Percentiles rank a stretch among this genome's conserved stretches.
Evolutionary conservation across 2,888 invertebrate genomes (phyloP).

Genomic region (Lumbricus terrestris): DNA sequence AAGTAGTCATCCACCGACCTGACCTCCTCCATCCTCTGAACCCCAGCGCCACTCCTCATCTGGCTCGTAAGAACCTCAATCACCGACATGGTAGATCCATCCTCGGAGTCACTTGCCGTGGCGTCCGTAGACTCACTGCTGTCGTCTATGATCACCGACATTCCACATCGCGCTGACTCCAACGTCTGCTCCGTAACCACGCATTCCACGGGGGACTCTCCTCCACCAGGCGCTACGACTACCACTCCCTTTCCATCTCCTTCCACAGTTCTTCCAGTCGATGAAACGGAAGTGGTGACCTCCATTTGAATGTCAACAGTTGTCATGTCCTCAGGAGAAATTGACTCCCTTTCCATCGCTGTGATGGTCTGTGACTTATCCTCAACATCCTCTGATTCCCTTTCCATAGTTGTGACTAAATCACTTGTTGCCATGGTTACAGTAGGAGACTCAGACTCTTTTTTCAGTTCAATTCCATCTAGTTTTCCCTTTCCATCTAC

Average conservation of each 20-base stretch:
- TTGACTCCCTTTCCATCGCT: neutral
- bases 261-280: neutral
- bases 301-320: too few relatives aligned
- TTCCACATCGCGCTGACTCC: neutral
- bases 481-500: neutral
- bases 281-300: too few relatives aligned
- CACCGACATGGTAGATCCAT: neutral
- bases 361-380: too few relatives aligned
- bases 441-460: neutral
- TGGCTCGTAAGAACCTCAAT: neutral
- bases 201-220: neutral
- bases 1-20: constrained; percentile 6
- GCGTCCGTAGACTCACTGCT: neutral
- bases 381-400: neutral
- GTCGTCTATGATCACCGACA: neutral
- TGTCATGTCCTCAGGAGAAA: neutral
- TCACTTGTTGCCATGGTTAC: neutral
- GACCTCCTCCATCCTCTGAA: neutral
- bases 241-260: neutral
- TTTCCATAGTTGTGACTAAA: too few relatives aligned
- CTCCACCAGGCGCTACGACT: neutral
- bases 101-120: neutral
- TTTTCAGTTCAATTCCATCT: neutral
- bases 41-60: too few relatives aligned
- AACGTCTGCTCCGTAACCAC: neutral